Percentiles rank a stretch among this genome's conserved stretches.
phyloP scores from a whole-genome alignment of 2,888 invertebrate genomes.

The Tachystola acroxantha region DNA sequence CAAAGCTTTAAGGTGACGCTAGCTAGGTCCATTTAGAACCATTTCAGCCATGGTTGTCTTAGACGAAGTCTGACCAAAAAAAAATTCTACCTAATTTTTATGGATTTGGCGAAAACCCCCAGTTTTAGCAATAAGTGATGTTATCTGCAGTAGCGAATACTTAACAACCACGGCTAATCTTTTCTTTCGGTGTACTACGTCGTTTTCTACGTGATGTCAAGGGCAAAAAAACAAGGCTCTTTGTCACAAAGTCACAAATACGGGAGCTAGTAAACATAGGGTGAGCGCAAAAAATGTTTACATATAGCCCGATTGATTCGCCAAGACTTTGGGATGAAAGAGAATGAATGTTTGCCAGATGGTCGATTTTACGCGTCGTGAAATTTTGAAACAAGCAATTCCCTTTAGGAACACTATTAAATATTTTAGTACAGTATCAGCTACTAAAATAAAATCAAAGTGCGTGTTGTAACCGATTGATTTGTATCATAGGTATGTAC shows the following conservation, averaged over 20 bases:
- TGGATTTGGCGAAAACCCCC: too few relatives aligned
- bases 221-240: slow-evolving; percentile 12
- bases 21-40: too few relatives aligned
- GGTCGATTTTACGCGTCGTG: slow-evolving; percentile 9
- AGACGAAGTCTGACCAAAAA: too few relatives aligned
- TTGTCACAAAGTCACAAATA: slow-evolving; percentile 5
- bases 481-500: too few relatives aligned
- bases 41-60: too few relatives aligned
- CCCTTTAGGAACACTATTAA: background rate
- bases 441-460: background rate
- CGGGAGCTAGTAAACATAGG: slow-evolving; percentile 7
- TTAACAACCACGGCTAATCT: too few relatives aligned
- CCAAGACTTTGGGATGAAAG: slow-evolving; percentile 8
- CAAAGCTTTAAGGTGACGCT: too few relatives aligned
- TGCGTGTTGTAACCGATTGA: background rate
- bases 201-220: too few relatives aligned
- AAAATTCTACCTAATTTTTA: too few relatives aligned
- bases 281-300: slow-evolving; percentile 9
- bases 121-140: too few relatives aligned
- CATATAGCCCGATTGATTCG: slow-evolving; percentile 7
- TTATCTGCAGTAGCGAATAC: too few relatives aligned
- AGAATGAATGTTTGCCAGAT: slow-evolving; percentile 6
- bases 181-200: too few relatives aligned
- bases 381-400: slow-evolving; percentile 1
- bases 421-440: background rate